Base-by-base conservation (phyloP, 2,113 vertebrate species). In the Corythaixoides concolor region DNA sequence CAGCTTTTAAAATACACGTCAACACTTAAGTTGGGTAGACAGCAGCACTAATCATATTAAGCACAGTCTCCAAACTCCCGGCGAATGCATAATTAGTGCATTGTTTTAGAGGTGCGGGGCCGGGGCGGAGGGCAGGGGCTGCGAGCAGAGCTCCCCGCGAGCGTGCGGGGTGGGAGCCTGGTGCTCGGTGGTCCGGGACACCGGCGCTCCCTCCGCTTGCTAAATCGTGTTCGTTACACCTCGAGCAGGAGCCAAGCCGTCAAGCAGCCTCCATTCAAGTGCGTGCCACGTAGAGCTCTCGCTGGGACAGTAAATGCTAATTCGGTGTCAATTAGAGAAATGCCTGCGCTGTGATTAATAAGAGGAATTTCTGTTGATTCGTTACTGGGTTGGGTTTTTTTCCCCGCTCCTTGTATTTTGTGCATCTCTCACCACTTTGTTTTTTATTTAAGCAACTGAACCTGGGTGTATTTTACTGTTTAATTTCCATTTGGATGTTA, bases 31-130 rank as follows among this genome's bases (percentile, higher is more conserved):
- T 69, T 67, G 97, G 89, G 95, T 74, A 96, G 98, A 97, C 97
- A 97, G 98, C 98, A 97, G 95, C 97, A 85, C 98, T 98, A 98
- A 98, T 98, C 98, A 83, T 18, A 32, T 98, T 98, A 98, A 97
- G 95, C 96, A 60, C 89, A 85, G 95, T 93, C 97, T 96, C 97
- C 77, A 32, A 64, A 79, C 95, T 94, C 75, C 11, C 5, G n/a
- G 92, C 3, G 94, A 96, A 93, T 89, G 97, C 97, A 96, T 91
- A 98, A 98, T 98, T 93, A 93, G 60, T 18, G 45, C 95, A 82
- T 98, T 98, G 97, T 98, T 96, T 97, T 88, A 82, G 94, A 78
- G 95, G 69, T 91, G 96, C 27, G 19, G 86, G 88, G 69, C 78
- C 69, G 89, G 81, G 95, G 95, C 62, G 35, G 83, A 75, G 97